A percentile compares a stretch with the other conserved stretches of the same genome.
phyloP scores from a whole-genome alignment of 2,113 vertebrate genomes.

The Periophthalmodon schlosseri region DNA sequence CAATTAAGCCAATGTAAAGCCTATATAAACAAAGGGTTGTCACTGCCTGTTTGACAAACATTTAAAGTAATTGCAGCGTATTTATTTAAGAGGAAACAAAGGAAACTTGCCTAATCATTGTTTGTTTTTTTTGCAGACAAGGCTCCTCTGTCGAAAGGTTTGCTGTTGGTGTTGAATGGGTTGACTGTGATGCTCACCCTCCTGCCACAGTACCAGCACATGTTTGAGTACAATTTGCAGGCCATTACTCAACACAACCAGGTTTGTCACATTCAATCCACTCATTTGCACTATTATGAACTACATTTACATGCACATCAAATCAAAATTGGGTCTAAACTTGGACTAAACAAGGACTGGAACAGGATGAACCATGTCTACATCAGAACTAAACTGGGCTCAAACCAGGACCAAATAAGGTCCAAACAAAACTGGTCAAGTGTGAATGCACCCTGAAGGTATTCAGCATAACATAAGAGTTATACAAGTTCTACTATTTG shows the following conservation, averaged over 20 bases:
- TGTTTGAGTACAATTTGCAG: conserved; percentile 75
- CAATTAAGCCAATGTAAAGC: too few species aligned
- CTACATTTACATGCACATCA: background rate
- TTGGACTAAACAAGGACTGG: too few species aligned
- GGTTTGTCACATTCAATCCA: conserved; percentile 47
- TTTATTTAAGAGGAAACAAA: background rate
- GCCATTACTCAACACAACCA: conserved; percentile 65
- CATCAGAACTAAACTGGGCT: too few species aligned
- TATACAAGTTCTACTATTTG: background rate
- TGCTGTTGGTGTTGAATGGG: conserved; percentile 75
- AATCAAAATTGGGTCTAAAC: too few species aligned
- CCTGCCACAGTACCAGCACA: conserved; percentile 75
- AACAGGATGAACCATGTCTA: too few species aligned
- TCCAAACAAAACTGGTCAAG: too few species aligned
- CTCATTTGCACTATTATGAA: background rate
- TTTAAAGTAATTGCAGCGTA: too few species aligned
- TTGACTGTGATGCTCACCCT: conserved; percentile 74
- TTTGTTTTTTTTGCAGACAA: conserved; percentile 68
- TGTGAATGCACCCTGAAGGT: too few species aligned
- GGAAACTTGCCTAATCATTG: background rate
- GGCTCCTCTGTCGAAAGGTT: conserved; percentile 78
- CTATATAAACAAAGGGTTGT: too few species aligned
- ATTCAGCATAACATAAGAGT: too few species aligned
- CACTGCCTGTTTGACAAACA: too few species aligned
- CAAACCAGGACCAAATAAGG: too few species aligned